These are phyloP conservation scores for Galerucella pusilla DNA, from an alignment of 2,888 invertebrate genomes.

Conservation along the genomic window DNA sequence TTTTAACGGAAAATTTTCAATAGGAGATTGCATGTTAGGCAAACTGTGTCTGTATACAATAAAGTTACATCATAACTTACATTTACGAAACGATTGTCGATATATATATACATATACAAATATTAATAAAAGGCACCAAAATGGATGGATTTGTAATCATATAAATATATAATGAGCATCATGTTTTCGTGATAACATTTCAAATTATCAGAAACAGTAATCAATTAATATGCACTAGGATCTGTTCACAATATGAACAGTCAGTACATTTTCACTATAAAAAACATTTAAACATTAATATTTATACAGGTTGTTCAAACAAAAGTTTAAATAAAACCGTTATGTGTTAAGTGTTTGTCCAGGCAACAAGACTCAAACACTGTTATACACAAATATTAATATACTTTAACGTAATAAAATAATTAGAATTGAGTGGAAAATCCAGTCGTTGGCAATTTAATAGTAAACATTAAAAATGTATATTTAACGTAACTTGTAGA, in stretches of 20 bases:
- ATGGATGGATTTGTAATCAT: constrained; percentile 63
- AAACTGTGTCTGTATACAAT: constrained; percentile 23
- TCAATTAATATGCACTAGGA: constrained; percentile 43
- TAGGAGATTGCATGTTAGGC: background rate
- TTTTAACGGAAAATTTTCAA: constrained; percentile 5
- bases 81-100: constrained; percentile 55
- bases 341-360: background rate
- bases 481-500: background rate
- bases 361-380: background rate
- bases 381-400: background rate
- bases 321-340: constrained; percentile 7
- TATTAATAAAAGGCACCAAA: constrained; percentile 63
- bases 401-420: background rate
- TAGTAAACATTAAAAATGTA: background rate
- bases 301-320: constrained; percentile 21
- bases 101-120: constrained; percentile 53
- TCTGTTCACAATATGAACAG: constrained; percentile 49
- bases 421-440: background rate
- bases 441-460: background rate
- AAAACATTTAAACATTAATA: constrained; percentile 47
- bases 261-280: constrained; percentile 47
- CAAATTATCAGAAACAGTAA: constrained; percentile 55
- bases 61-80: constrained; percentile 48
- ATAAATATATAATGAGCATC: constrained; percentile 58
- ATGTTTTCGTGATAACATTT: constrained; percentile 54